These are phyloP conservation scores for Scaptomyza graminum DNA, from an alignment of 1,140 invertebrate species.

Conservation along the genomic window DNA sequence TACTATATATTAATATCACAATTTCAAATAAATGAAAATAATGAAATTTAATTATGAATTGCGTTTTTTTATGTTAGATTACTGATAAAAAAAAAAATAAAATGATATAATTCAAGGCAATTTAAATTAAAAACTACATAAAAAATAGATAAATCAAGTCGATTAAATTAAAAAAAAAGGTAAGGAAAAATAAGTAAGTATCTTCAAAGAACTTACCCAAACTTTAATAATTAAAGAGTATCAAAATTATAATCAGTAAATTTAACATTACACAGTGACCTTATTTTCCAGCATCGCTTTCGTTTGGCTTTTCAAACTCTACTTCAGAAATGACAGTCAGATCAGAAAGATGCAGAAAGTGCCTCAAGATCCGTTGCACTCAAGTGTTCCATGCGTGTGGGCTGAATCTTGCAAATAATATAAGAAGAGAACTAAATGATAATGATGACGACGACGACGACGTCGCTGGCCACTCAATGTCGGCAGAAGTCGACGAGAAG, in stretches of 20 bases:
- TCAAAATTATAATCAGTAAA: too few relatives aligned
- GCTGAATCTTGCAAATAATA: constrained; percentile 51
- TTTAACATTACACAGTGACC: constrained; percentile 37
- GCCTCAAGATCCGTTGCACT: constrained; percentile 49
- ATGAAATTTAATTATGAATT: constrained; percentile 5
- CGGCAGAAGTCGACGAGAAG: constrained; percentile 68
- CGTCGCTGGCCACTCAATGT: constrained; percentile 65
- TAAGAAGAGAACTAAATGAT: constrained; percentile 11
- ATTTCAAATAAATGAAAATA: constrained; percentile 51
- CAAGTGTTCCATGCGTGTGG: constrained; percentile 73
- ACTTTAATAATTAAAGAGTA: too few relatives aligned
- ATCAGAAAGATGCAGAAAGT: constrained; percentile 52
- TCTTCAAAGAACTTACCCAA: too few relatives aligned
- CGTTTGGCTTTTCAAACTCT: constrained; percentile 24
- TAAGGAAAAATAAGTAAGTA: too few relatives aligned
- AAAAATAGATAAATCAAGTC: too few relatives aligned
- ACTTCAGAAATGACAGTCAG: constrained; percentile 54
- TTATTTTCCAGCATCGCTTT: constrained; percentile 37
- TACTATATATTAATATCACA: constrained; percentile 20
- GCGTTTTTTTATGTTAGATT: background rate
- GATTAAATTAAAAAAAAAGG: too few relatives aligned
- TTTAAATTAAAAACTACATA: too few relatives aligned
- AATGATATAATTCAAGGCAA: background rate
- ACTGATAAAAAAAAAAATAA: background rate
- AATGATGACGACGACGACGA: constrained; percentile 49